Evolutionary conservation across 2,113 vertebrate genomes (phyloP), one percentile per base, ranked within the genome.

Genomic region (Herpetotheres cachinnans): DNA sequence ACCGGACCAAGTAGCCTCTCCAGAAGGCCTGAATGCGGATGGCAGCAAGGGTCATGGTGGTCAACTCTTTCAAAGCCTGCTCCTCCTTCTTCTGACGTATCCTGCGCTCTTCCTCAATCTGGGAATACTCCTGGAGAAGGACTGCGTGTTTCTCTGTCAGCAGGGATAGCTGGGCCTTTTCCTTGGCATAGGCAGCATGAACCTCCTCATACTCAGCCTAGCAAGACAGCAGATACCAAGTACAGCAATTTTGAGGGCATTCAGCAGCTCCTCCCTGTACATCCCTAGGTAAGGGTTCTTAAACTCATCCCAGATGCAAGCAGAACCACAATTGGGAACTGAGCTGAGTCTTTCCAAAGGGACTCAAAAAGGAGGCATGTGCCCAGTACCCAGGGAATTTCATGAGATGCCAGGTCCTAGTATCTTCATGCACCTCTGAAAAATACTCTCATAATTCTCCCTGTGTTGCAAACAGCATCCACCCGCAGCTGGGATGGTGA

Each of bases 1-100:
- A 98, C n/a, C 99, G 98, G 47, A 98, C 98, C 76, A 98, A 81
- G 97, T 98, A 98, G 65, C 99, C 99, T 97, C 98, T 99, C 96
- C 96, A 97, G 56, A 36, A 25, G 10, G 96, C 93, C 99, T 99
- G 99, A 97, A 98, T 98, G 30, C 97, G 17, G 4, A 97, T 96
- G 71, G 99, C 98, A 3, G 98, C 99, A 8, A 59, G 86, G 26
- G 95, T 98, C 98, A 98, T 98, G 59, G 84, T 67, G 86, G 95
- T 67, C 82, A 98, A 65, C 65, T 98, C 98, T 82, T 58, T 97
- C 90, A 98, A 94, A 3, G 97, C 98, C 74, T 98, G 91, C 81
- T 97, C 76, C 58, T 91, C 94, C 91, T 97, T 98, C 91, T 98
- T 95, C 82, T 97, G 91, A 3, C 74, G 95, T 38, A 96, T 49